These are phyloP conservation scores for Leptatherina wallacei DNA, from an alignment of 2,797 vertebrate genomes.

Conservation along the genomic window DNA sequence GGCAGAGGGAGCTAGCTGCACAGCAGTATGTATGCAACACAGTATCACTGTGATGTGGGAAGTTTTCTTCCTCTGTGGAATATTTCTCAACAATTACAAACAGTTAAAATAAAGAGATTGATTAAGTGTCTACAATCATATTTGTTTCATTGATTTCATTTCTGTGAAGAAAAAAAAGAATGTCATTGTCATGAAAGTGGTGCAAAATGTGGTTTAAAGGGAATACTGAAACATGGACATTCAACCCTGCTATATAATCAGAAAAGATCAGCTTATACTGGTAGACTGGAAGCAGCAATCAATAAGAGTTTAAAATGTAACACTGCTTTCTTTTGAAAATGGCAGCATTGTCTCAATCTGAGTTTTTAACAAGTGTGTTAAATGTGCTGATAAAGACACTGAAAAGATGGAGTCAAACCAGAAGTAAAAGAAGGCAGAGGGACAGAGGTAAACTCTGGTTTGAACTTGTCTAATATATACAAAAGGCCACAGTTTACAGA, in stretches of 20 bases:
- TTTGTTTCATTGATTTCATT: constrained; percentile 6
- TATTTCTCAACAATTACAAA: constrained; percentile 20
- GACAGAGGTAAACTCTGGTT: constrained; percentile 7
- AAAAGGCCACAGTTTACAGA: constrained; percentile 4
- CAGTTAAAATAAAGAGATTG: constrained; percentile 10
- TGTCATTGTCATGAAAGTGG: neutral
- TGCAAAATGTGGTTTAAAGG: constrained; percentile 20
- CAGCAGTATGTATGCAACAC: neutral
- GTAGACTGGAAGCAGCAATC: constrained; percentile 47
- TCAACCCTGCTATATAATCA: constrained; percentile 36
- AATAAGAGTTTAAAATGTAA: constrained; percentile 24
- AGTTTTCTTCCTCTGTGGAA: constrained; percentile 2
- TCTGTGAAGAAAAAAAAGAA: constrained; percentile 6
- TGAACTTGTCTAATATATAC: neutral
- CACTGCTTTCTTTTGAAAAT: constrained; percentile 22
- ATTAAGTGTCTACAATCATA: constrained; percentile 29
- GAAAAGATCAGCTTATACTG: constrained; percentile 46
- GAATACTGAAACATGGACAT: constrained; percentile 17
- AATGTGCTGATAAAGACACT: constrained; percentile 10
- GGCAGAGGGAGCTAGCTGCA: constrained; percentile 28
- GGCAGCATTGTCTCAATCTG: constrained; percentile 15
- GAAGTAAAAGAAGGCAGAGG: neutral
- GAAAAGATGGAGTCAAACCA: neutral
- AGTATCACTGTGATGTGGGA: constrained; percentile 2
- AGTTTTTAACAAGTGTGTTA: constrained; percentile 5